These are phyloP conservation scores for Agonum fuliginosum DNA, from an alignment of 2,888 invertebrate genomes.

Conservation along the genomic window DNA sequence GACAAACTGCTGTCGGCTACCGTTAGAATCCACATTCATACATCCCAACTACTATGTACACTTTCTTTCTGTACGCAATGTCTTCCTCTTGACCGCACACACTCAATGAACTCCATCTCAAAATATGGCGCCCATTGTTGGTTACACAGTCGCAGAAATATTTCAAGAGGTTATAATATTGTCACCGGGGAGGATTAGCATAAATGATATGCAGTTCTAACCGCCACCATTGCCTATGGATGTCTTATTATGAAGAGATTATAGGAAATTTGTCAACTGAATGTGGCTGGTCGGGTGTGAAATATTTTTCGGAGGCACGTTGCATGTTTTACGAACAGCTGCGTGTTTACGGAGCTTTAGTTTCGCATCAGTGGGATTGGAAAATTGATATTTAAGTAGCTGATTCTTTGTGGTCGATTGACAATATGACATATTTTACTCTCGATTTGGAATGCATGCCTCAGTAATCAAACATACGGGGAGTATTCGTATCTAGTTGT, in stretches of 20 bases:
- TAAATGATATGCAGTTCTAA: constrained; percentile 45
- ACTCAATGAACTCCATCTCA: constrained; percentile 11
- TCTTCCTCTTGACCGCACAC: background rate
- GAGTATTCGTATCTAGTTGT: too few relatives aligned
- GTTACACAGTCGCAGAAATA: constrained; percentile 28
- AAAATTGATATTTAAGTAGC: constrained; percentile 37
- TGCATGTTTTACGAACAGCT: constrained; percentile 29
- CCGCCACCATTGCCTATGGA: constrained; percentile 36
- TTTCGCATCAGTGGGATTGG: constrained; percentile 14
- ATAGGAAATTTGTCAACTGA: constrained; percentile 44
- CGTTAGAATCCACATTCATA: constrained; percentile 6
- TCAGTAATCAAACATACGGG: background rate
- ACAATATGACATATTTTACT: constrained; percentile 32
- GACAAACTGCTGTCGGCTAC: background rate
- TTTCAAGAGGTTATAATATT: constrained; percentile 44
- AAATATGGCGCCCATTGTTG: constrained; percentile 27
- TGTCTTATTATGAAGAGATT: constrained; percentile 33
- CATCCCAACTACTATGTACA: background rate
- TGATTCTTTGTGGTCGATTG: constrained; percentile 10
- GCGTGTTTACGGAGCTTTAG: constrained; percentile 42
- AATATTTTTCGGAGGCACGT: constrained; percentile 62
- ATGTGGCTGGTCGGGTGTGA: constrained; percentile 19
- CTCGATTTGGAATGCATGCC: background rate
- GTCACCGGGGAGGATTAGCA: constrained; percentile 31
- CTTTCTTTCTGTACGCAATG: constrained; percentile 26